A percentile compares a stretch with the other conserved stretches of the same genome.
Evolutionary conservation across 2,888 invertebrate species (phyloP).

Genomic region (Steinernema carpocapsae): DNA sequence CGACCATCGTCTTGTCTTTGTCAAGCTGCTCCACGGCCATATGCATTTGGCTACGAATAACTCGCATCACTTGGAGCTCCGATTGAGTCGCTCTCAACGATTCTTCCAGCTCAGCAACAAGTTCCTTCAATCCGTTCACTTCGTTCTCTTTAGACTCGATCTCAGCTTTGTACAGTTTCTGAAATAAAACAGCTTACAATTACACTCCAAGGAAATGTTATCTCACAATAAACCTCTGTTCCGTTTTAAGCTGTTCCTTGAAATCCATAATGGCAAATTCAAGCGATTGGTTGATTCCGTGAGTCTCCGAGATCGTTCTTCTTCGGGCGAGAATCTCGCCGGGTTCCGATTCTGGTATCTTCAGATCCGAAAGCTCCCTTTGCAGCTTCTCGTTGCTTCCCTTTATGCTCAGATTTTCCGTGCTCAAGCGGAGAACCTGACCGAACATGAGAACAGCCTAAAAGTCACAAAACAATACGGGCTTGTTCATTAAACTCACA

Average conservation of each 20-base stretch:
- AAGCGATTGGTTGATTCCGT: not conserved
- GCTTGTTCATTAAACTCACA: not conserved
- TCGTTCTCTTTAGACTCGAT: constrained; percentile 18
- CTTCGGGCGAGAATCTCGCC: not conserved
- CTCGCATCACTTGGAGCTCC: not conserved
- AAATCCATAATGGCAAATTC: not conserved
- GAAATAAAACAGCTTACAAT: not conserved
- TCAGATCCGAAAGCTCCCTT: not conserved
- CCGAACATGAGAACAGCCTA: not conserved
- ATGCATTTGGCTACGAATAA: not conserved
- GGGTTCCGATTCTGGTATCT: not conserved
- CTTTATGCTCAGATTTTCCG: constrained; percentile 9
- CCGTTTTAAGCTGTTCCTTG: constrained; percentile 10
- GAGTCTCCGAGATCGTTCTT: not conserved
- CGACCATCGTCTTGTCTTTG: constrained; percentile 89
- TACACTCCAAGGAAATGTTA: not conserved
- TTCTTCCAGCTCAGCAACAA: not conserved
- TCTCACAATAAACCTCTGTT: constrained; percentile 15
- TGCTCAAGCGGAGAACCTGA: not conserved
- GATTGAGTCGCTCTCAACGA: not conserved
- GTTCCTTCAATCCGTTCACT: not conserved
- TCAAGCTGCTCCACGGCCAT: constrained; percentile 74
- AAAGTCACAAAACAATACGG: not conserved
- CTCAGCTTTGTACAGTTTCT: constrained; percentile 12
- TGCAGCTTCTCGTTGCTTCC: not conserved